Evolutionary conservation across 2,888 invertebrate genomes (phyloP).

Genomic region (Ormyrus nitidulus): DNA sequence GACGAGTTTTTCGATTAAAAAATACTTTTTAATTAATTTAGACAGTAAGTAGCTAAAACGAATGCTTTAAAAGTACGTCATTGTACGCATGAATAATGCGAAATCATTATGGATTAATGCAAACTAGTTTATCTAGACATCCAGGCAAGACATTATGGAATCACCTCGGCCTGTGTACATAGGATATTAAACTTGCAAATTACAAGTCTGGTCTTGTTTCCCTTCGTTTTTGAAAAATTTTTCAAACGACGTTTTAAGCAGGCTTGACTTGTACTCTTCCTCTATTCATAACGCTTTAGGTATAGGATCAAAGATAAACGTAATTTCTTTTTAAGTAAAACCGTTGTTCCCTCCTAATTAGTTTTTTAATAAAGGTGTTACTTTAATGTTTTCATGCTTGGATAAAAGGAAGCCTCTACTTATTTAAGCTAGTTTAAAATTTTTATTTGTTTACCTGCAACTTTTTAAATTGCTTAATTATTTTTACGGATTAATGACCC

Average conservation of each 20-base stretch:
- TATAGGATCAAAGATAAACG: too few relatives aligned
- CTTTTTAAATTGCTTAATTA: too few relatives aligned
- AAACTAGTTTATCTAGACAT: conserved; percentile 28
- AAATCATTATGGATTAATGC: conserved; percentile 33
- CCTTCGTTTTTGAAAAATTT: conserved; percentile 1
- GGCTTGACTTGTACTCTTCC: background rate
- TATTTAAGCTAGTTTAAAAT: too few relatives aligned
- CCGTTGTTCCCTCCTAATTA: too few relatives aligned
- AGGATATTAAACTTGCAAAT: conserved; percentile 52
- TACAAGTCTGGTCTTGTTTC: conserved; percentile 16
- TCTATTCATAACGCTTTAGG: background rate
- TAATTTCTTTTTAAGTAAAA: too few relatives aligned
- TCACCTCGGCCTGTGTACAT: conserved; percentile 27
- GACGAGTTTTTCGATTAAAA: background rate
- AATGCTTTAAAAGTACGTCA: background rate
- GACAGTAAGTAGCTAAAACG: background rate
- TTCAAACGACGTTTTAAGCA: conserved; percentile 9
- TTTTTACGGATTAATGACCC: too few relatives aligned
- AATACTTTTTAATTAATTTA: background rate
- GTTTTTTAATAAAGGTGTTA: too few relatives aligned
- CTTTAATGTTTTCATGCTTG: too few relatives aligned
- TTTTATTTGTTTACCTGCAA: too few relatives aligned
- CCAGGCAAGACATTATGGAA: conserved; percentile 40
- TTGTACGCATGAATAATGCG: background rate
- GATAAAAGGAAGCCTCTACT: too few relatives aligned